A percentile compares a stretch with the other conserved stretches of the same genome.
phyloP scores from a whole-genome alignment of 2,797 vertebrate genomes.

The Tiaroga cobitis region DNA sequence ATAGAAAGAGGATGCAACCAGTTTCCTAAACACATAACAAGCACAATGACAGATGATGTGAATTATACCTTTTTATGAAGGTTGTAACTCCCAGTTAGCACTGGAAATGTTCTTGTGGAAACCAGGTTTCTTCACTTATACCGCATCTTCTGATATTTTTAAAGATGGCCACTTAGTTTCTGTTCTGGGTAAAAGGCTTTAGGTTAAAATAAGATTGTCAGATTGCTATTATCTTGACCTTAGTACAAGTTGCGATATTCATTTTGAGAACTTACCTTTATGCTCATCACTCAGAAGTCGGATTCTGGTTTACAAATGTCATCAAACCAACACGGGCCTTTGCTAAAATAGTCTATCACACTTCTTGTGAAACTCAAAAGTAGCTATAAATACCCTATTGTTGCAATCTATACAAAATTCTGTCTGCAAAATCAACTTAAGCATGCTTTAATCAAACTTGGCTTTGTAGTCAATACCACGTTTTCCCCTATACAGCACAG shows the following conservation, averaged over 20 bases:
- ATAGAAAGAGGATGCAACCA: conserved; percentile 22
- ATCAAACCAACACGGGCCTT: background rate
- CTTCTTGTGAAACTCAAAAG: background rate
- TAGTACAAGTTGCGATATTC: background rate
- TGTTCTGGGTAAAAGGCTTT: background rate
- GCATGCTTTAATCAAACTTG: background rate
- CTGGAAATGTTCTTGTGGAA: background rate
- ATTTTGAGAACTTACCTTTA: background rate
- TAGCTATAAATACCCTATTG: background rate
- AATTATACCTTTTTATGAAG: background rate
- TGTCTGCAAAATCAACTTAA: background rate
- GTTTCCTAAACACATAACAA: conserved; percentile 11
- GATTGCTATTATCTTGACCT: background rate
- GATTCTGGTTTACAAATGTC: background rate
- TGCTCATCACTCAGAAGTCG: background rate
- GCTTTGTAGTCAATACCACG: background rate
- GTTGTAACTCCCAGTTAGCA: background rate
- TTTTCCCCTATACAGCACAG: background rate
- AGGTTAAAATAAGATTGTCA: background rate
- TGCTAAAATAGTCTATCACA: background rate
- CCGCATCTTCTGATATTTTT: background rate
- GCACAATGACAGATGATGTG: background rate
- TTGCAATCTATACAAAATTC: background rate
- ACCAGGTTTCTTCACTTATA: background rate
- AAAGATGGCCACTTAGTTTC: background rate